Percentiles rank a stretch among this genome's conserved stretches.
These are phyloP conservation scores for Muntiacus muntjak DNA, from an alignment of 2,113 vertebrate species.

Conservation along the genomic window DNA sequence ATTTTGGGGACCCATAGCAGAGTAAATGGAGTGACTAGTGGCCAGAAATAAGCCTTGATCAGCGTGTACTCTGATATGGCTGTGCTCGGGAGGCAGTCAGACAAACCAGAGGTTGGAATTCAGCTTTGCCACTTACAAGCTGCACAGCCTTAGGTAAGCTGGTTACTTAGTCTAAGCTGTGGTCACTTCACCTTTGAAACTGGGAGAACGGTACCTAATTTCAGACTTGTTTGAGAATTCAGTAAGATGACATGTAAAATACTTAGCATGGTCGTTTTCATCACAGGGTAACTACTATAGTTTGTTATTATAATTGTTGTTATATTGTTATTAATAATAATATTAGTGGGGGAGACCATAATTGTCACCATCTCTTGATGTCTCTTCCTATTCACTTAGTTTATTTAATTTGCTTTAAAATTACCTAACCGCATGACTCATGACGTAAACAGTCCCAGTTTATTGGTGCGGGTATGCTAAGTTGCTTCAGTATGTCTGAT, in stretches of 20 bases:
- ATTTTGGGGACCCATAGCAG: fast-evolving
- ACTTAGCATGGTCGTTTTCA: not conserved
- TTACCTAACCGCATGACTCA: not conserved
- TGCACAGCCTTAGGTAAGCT: not conserved
- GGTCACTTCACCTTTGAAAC: not conserved
- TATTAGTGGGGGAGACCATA: not conserved
- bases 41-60: not conserved
- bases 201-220: not conserved
- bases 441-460: not conserved
- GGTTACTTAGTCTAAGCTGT: not conserved
- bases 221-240: not conserved
- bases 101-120: not conserved
- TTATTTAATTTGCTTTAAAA: not conserved
- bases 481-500: not conserved
- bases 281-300: not conserved
- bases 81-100: not conserved
- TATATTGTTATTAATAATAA: not conserved
- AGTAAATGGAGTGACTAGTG: not conserved
- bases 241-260: not conserved
- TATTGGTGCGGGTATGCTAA: not conserved
- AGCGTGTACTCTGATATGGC: not conserved
- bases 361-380: not conserved
- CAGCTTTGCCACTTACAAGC: not conserved
- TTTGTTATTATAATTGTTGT: not conserved
- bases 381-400: not conserved